Conservation (phyloP, 2,888 invertebrate species). For the Sinotaia quadrata region DNA sequence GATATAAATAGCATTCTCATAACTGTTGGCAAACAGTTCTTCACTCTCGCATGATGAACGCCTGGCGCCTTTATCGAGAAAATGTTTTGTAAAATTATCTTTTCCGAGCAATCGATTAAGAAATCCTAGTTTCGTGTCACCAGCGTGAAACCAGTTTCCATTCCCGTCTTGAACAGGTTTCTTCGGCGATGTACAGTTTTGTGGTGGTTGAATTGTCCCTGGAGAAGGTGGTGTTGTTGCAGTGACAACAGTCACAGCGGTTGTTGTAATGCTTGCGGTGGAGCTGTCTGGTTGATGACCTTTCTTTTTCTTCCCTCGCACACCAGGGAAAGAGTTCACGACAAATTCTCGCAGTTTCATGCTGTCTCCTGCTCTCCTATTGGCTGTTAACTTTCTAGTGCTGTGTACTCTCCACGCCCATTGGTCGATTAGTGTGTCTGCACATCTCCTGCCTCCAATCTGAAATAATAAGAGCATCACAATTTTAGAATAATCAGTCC, state of each 20-base stretch:
- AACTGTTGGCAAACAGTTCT: neutral
- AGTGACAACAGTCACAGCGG: neutral
- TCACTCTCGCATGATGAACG: neutral
- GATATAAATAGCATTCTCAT: neutral
- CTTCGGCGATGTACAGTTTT: neutral
- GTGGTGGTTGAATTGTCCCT: neutral
- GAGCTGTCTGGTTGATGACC: neutral
- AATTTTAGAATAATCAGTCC: too few relatives aligned
- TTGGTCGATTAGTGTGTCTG: too few relatives aligned
- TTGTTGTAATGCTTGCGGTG: neutral
- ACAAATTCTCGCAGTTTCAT: conserved; percentile 63
- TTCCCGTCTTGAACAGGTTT: neutral
- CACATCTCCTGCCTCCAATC: neutral
- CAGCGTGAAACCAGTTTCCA: conserved; percentile 17
- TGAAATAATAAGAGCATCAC: too few relatives aligned
- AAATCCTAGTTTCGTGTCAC: conserved; percentile 12
- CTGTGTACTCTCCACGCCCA: too few relatives aligned
- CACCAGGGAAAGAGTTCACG: conserved; percentile 56
- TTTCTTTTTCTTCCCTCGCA: conserved; percentile 58
- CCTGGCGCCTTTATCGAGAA: neutral
- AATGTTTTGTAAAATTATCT: conserved; percentile 5
- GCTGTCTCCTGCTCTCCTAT: neutral
- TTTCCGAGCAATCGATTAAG: conserved; percentile 18
- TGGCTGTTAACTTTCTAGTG: conserved; percentile 1
- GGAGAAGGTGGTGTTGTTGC: neutral